Evolutionary conservation across 2,888 invertebrate species (phyloP).

Genomic region (Herminia tarsipennalis): DNA sequence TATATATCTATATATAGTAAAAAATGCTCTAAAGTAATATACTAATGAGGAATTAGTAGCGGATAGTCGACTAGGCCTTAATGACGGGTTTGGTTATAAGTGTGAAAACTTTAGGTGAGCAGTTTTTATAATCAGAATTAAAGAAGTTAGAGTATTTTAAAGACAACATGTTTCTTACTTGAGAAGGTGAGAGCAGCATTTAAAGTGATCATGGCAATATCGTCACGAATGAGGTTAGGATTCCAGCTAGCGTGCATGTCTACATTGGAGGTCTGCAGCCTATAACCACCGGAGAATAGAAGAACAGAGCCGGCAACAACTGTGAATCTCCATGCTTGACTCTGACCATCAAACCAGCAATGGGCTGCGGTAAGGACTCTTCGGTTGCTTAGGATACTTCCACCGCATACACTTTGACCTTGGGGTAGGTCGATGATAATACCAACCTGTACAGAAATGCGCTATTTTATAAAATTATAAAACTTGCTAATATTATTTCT

Average conservation of each 20-base stretch:
- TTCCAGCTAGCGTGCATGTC: conserved; percentile 43
- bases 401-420: conserved; percentile 46
- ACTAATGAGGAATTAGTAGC: too few species aligned
- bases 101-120: too few species aligned
- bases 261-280: conserved; percentile 42
- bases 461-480: too few species aligned
- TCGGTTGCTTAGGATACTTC: conserved; percentile 45
- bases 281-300: conserved; percentile 47
- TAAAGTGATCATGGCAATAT: conserved; percentile 38
- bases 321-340: conserved; percentile 50
- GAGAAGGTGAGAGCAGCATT: neutral
- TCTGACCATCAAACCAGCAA: conserved; percentile 53
- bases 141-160: too few species aligned
- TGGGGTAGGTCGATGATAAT: conserved; percentile 46
- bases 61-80: too few species aligned
- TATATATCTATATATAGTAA: neutral
- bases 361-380: conserved; percentile 52
- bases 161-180: neutral
- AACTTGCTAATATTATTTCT: too few species aligned
- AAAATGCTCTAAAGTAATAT: too few species aligned
- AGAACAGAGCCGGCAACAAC: conserved; percentile 53
- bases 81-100: too few species aligned
- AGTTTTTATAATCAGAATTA: too few species aligned
- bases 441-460: too few species aligned
- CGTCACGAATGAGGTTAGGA: conserved; percentile 42